These are phyloP conservation scores for Molothrus ater DNA, from an alignment of 2,797 vertebrate genomes.

Conservation along the genomic window DNA sequence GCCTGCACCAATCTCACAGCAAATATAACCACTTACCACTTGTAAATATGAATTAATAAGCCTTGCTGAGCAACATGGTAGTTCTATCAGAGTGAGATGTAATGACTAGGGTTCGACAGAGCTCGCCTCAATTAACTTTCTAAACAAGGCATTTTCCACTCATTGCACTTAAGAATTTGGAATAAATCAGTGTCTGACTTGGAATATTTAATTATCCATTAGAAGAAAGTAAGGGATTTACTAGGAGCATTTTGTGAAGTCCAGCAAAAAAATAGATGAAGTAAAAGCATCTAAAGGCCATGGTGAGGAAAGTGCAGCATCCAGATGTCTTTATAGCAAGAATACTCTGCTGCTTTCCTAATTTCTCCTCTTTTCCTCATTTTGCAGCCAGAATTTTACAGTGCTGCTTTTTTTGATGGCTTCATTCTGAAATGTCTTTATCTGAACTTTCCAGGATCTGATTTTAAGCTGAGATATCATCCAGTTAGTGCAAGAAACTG, in stretches of 20 bases:
- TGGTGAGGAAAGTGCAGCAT: not conserved
- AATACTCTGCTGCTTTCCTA: not conserved
- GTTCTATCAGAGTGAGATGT: not conserved
- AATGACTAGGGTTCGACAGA: not conserved
- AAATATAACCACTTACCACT: constrained; percentile 2
- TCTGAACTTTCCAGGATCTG: constrained; percentile 4
- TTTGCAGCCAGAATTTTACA: constrained; percentile 1
- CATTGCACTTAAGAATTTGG: constrained; percentile 12
- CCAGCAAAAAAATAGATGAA: not conserved
- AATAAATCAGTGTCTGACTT: constrained; percentile 1
- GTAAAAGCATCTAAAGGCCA: not conserved
- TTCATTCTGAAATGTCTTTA: constrained; percentile 17
- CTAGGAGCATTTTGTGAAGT: not conserved
- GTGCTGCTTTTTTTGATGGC: not conserved
- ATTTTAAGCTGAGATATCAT: constrained; percentile 16
- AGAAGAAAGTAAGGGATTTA: not conserved
- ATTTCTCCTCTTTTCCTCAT: not conserved
- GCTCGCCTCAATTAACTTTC: constrained; percentile 33
- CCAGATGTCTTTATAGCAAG: not conserved
- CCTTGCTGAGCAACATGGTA: not conserved
- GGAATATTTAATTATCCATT: constrained; percentile 42
- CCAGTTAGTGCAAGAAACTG: not conserved
- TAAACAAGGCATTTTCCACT: constrained; percentile 46
- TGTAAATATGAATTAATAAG: constrained; percentile 37
- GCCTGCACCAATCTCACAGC: not conserved